A percentile compares a stretch with the other conserved stretches of the same genome.
These are phyloP conservation scores for Scelioninae gen. 2 DNA, from an alignment of 2,888 invertebrate genomes.

Conservation along the genomic window DNA sequence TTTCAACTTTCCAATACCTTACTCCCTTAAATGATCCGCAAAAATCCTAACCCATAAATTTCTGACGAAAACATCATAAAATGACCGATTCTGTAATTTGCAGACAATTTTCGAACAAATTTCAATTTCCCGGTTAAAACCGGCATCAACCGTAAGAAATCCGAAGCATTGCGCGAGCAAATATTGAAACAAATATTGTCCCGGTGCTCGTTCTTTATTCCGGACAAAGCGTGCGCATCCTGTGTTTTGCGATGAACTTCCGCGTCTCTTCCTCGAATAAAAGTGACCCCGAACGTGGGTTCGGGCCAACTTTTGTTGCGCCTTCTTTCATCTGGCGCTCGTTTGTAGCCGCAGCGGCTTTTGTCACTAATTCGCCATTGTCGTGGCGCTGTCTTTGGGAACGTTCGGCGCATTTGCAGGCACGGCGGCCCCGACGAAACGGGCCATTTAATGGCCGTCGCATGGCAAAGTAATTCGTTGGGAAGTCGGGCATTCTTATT, in stretches of 20 bases:
- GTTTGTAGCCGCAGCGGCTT: constrained; percentile 41
- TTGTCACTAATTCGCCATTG: constrained; percentile 50
- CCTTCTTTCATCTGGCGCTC: constrained; percentile 46
- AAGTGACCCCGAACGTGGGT: constrained; percentile 31
- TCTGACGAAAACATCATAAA: no score
- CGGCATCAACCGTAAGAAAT: no score
- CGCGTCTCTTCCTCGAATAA: constrained; percentile 21
- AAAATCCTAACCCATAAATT: no score
- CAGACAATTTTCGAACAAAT: no score
- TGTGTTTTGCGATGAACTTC: constrained; percentile 26
- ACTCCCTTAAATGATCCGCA: no score
- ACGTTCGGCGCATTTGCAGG: constrained; percentile 2
- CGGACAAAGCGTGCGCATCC: constrained; percentile 4
- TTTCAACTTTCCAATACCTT: no score
- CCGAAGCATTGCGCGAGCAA: no score
- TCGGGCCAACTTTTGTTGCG: constrained; percentile 45
- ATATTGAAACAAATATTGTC: constrained; percentile 15
- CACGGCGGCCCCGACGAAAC: constrained; percentile 7
- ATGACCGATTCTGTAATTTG: no score
- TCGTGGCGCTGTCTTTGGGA: constrained; percentile 39
- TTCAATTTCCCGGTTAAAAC: no score
- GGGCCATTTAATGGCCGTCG: constrained; percentile 8
- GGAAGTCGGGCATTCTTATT: no score
- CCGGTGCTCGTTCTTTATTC: constrained; percentile 15
- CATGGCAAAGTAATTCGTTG: constrained; percentile 8